phyloP scores from a whole-genome alignment of 1,140 invertebrate genomes.

The Drosophila littoralis region DNA sequence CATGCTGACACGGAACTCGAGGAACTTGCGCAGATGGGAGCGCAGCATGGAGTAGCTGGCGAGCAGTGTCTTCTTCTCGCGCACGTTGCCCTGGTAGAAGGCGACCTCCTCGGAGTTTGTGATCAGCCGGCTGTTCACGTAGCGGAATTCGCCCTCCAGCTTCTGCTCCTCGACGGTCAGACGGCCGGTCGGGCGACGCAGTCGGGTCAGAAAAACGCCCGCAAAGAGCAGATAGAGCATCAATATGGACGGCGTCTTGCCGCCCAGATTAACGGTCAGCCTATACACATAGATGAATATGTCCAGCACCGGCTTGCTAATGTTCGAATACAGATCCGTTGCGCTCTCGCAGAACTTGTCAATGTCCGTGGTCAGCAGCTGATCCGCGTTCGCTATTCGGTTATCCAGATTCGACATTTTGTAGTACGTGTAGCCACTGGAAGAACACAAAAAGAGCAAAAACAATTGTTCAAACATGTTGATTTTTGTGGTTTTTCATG shows the following conservation, averaged over 20 bases:
- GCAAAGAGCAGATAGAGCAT: constrained; percentile 93
- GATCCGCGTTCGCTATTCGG: constrained; percentile 97
- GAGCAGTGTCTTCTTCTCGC: constrained; percentile 95
- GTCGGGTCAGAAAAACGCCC: constrained; percentile 91
- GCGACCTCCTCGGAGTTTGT: constrained; percentile 99
- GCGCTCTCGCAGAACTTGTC: constrained; percentile 98
- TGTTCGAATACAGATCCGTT: constrained; percentile 97
- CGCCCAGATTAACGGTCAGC: constrained; percentile 93
- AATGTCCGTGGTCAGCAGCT: constrained; percentile 97
- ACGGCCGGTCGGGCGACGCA: constrained; percentile 92
- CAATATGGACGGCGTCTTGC: constrained; percentile 93
- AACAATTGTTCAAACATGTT: background rate
- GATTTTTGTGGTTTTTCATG: too few species aligned
- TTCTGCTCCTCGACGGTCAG: constrained; percentile 97
- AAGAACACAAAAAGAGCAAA: constrained; percentile 24
- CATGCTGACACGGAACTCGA: constrained; percentile 96
- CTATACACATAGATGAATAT: constrained; percentile 97
- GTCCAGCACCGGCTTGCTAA: constrained; percentile 98
- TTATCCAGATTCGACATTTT: constrained; percentile 98
- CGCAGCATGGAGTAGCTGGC: constrained; percentile 96
- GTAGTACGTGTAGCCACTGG: constrained; percentile 97
- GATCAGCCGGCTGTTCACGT: constrained; percentile 97
- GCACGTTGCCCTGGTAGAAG: constrained; percentile 96
- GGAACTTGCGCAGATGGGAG: constrained; percentile 93
- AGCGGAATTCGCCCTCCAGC: constrained; percentile 98